These are phyloP conservation scores for Pogonognathellus flavescens DNA, from an alignment of 1,140 invertebrate genomes.

Conservation along the genomic window DNA sequence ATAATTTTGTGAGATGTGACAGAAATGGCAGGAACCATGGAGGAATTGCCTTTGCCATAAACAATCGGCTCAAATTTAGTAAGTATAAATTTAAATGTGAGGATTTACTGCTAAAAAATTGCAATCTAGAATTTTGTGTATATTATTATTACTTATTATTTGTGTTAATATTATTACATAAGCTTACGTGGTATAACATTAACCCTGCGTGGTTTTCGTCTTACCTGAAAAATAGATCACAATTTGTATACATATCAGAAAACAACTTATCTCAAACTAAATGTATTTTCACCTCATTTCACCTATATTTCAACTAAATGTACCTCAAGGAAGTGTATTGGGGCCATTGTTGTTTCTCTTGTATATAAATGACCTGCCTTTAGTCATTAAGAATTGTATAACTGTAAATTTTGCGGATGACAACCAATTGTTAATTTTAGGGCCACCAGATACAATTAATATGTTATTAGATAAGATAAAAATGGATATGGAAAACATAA, in stretches of 20 bases:
- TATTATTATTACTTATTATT: no score
- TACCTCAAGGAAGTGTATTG: slow-evolving; percentile 28
- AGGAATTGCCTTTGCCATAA: no score
- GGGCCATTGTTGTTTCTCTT: slow-evolving; percentile 26
- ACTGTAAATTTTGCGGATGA: slow-evolving; percentile 56
- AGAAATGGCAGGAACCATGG: no score
- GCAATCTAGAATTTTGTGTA: no score
- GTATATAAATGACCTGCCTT: slow-evolving; percentile 52
- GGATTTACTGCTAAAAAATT: no score
- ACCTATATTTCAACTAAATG: no score
- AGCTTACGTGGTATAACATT: background rate
- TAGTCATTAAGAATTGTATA: slow-evolving; percentile 5
- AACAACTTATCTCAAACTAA: background rate
- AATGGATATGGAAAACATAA: background rate
- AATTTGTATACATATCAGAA: background rate
- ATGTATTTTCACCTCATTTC: background rate
- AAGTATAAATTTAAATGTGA: no score
- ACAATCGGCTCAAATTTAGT: no score
- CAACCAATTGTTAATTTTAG: background rate
- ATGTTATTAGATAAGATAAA: background rate
- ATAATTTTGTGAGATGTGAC: no score
- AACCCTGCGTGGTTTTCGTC: background rate
- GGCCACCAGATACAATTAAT: background rate
- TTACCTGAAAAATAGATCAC: background rate
- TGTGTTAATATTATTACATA: background rate